phyloP scores from a whole-genome alignment of 2,797 vertebrate genomes.

The Petrocephalus sullivani region DNA sequence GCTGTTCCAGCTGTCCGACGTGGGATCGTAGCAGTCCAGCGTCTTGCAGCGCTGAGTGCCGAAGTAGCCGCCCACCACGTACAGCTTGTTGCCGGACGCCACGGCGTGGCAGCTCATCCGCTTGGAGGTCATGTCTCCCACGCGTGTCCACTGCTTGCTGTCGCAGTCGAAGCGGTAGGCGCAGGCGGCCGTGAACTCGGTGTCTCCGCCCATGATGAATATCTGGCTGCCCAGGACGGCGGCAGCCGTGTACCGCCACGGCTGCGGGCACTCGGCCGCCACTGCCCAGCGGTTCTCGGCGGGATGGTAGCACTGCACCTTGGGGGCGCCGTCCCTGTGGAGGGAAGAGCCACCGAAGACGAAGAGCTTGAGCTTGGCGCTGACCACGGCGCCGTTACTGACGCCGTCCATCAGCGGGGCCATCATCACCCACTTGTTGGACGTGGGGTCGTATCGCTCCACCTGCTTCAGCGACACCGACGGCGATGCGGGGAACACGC shows the following conservation, averaged over 20 bases:
- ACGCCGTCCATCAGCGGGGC: slow-evolving; percentile 83
- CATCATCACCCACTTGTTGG: slow-evolving; percentile 80
- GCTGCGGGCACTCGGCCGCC: slow-evolving; percentile 84
- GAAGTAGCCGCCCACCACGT: slow-evolving; percentile 90
- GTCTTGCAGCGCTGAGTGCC: slow-evolving; percentile 92
- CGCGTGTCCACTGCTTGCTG: slow-evolving; percentile 80
- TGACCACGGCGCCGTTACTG: slow-evolving; percentile 88
- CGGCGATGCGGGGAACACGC: slow-evolving; percentile 69
- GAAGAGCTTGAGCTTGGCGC: slow-evolving; percentile 84
- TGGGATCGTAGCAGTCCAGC: slow-evolving; percentile 89
- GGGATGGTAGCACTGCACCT: slow-evolving; percentile 88
- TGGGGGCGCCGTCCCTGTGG: slow-evolving; percentile 84
- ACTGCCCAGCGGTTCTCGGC: slow-evolving; percentile 80
- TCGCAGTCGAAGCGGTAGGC: slow-evolving; percentile 92
- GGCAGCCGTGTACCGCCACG: slow-evolving; percentile 87
- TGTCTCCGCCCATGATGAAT: slow-evolving; percentile 95
- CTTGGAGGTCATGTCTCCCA: slow-evolving; percentile 93
- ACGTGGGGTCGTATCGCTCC: slow-evolving; percentile 63
- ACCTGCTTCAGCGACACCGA: slow-evolving; percentile 73
- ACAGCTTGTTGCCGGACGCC: slow-evolving; percentile 89
- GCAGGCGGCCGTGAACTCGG: slow-evolving; percentile 83
- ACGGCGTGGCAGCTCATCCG: slow-evolving; percentile 91
- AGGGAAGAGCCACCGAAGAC: slow-evolving; percentile 88
- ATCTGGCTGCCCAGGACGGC: slow-evolving; percentile 90
- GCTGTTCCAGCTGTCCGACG: slow-evolving; percentile 84